A percentile compares a stretch with the other conserved stretches of the same genome.
Evolutionary conservation across 2,888 invertebrate genomes (phyloP).

Genomic region (Lacanobia wlatinum): DNA sequence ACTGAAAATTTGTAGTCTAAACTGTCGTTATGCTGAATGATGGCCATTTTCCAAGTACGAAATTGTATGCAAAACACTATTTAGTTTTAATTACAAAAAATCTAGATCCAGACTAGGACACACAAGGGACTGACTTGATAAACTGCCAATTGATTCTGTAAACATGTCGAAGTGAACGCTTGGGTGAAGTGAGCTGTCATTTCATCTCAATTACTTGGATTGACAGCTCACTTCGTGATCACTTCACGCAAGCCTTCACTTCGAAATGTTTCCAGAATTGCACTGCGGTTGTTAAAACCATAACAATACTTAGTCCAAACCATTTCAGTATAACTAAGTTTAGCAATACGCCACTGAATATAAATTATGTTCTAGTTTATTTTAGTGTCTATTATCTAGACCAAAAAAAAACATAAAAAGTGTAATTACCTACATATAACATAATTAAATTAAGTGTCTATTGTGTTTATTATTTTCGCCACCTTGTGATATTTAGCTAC

Average conservation of each 20-base stretch:
- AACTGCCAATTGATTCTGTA: no score
- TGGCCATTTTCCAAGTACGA: neutral
- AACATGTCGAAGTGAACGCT: no score
- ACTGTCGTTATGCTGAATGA: neutral
- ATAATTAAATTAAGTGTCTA: constrained; percentile 22
- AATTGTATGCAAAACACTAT: neutral
- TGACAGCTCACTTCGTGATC: no score
- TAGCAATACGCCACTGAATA: neutral
- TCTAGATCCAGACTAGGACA: no score
- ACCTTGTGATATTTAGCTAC: constrained; percentile 33
- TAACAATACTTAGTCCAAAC: neutral
- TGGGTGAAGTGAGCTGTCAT: no score
- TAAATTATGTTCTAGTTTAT: constrained; percentile 2
- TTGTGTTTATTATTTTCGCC: constrained; percentile 38
- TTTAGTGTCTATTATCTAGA: neutral
- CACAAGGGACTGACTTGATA: no score
- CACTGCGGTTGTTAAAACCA: no score
- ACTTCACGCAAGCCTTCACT: no score
- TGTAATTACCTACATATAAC: neutral
- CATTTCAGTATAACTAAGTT: neutral
- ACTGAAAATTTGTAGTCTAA: neutral
- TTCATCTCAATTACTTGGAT: no score
- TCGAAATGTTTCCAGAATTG: no score
- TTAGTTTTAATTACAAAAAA: no score
- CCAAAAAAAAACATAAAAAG: neutral